phyloP scores from a whole-genome alignment of 1,140 invertebrate genomes.

The Riptortus pedestris region DNA sequence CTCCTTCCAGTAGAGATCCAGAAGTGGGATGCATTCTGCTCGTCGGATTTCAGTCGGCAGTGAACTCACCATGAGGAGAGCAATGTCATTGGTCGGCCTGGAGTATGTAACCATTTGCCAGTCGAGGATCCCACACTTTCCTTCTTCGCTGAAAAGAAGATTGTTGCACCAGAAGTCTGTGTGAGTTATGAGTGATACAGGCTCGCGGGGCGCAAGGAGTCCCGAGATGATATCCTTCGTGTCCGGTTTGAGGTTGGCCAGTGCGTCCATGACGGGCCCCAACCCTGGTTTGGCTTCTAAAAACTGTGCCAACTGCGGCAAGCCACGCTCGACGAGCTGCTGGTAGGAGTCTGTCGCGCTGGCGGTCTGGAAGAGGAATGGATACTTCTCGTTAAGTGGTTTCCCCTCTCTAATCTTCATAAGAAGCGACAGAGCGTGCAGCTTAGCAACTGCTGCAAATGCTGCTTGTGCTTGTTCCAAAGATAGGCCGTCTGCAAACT shows the following conservation, averaged over 20 bases:
- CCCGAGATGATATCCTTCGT: slow-evolving; percentile 53
- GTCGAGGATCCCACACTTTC: slow-evolving; percentile 55
- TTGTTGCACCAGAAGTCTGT: slow-evolving; percentile 78
- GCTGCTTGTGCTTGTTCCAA: slow-evolving; percentile 53
- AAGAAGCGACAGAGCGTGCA: slow-evolving; percentile 58
- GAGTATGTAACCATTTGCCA: slow-evolving; percentile 76
- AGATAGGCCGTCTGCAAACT: slow-evolving; percentile 58
- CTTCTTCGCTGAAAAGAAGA: slow-evolving; percentile 53
- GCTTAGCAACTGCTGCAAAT: slow-evolving; percentile 52
- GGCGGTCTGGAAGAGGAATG: slow-evolving; percentile 62
- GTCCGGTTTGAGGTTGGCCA: slow-evolving; percentile 44
- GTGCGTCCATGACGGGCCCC: slow-evolving; percentile 42
- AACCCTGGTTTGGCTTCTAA: slow-evolving; percentile 51
- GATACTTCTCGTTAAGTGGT: slow-evolving; percentile 51
- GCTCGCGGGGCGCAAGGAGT: slow-evolving; percentile 52
- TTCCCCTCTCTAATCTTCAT: slow-evolving; percentile 50
- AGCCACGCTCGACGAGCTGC: slow-evolving; percentile 57
- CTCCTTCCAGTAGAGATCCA: slow-evolving; percentile 57
- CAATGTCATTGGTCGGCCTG: slow-evolving; percentile 64
- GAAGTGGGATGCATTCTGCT: slow-evolving; percentile 45
- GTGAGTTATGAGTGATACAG: slow-evolving; percentile 59
- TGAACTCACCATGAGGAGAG: slow-evolving; percentile 64
- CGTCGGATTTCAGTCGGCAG: slow-evolving; percentile 56
- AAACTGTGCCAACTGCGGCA: slow-evolving; percentile 60
- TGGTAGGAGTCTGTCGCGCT: slow-evolving; percentile 65